A percentile compares a stretch with the other conserved stretches of the same genome.
Evolutionary conservation across 2,113 vertebrate genomes (phyloP).

Genomic region (Phalacrocorax carbo): DNA sequence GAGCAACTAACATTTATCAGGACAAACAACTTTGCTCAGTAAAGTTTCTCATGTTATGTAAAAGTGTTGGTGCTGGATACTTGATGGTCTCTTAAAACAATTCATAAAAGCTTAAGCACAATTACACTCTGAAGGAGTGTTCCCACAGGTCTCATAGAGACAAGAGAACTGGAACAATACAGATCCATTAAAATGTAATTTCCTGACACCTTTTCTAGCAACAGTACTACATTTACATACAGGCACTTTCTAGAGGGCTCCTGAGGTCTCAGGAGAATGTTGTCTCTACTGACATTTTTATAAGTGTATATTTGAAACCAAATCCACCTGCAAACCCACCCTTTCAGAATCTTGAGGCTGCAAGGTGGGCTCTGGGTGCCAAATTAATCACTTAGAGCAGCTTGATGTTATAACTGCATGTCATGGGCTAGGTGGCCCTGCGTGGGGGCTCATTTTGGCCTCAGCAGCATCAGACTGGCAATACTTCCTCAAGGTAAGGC

Average conservation of each 20-base stretch:
- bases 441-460: not conserved
- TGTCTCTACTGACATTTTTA: not conserved
- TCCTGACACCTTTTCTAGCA: not conserved
- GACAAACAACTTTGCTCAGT: not conserved
- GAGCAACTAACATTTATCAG: not conserved
- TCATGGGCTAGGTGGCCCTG: not conserved
- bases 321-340: not conserved
- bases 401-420: not conserved
- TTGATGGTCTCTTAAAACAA: constrained; percentile 14
- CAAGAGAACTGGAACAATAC: not conserved
- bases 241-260: not conserved
- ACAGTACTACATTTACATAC: not conserved
- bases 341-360: not conserved
- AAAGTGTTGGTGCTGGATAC: not conserved
- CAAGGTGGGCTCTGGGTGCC: not conserved
- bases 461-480: not conserved
- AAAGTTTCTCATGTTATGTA: not conserved
- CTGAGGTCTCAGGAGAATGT: not conserved
- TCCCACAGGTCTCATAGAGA: not conserved
- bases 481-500: not conserved
- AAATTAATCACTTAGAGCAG: not conserved
- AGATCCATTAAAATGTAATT: not conserved
- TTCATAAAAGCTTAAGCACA: constrained; percentile 28
- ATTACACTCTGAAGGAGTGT: not conserved
- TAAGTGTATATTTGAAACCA: not conserved